Evolutionary conservation across 1,140 invertebrate genomes (phyloP).

Genomic region (Gonatopus flavifemur): DNA sequence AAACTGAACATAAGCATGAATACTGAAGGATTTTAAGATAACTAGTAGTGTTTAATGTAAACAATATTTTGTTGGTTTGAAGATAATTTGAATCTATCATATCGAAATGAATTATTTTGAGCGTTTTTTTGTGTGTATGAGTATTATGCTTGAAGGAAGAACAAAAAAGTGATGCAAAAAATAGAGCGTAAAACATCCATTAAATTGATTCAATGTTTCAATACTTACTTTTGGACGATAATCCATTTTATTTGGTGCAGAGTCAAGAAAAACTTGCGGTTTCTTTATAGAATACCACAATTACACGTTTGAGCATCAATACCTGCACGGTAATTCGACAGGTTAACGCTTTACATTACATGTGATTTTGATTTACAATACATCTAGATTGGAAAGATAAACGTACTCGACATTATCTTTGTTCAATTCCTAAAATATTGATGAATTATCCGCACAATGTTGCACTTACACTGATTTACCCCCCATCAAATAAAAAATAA

Average conservation of each 20-base stretch:
- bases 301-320: slow-evolving; percentile 32
- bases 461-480: slow-evolving; percentile 14
- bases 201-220: not conserved
- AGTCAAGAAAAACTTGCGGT: slow-evolving; percentile 25
- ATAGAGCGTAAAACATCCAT: too few species aligned
- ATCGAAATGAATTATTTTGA: not conserved
- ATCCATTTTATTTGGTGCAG: slow-evolving; percentile 37
- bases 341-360: not conserved
- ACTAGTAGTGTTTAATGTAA: not conserved
- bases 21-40: not conserved
- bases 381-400: slow-evolving; percentile 8
- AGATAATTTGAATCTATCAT: not conserved
- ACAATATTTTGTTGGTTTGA: not conserved
- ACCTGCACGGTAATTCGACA: not conserved
- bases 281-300: slow-evolving; percentile 22
- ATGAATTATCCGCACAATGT: slow-evolving; percentile 9
- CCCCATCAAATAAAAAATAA: slow-evolving; percentile 30
- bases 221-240: slow-evolving; percentile 39
- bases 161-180: too few species aligned
- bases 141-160: too few species aligned
- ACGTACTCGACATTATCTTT: slow-evolving; percentile 5
- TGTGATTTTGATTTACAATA: not conserved
- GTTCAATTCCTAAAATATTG: slow-evolving; percentile 4
- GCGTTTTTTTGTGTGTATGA: too few species aligned
- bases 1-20: not conserved